phyloP scores from a whole-genome alignment of 2,113 vertebrate genomes.

The Microtus richardsoni region DNA sequence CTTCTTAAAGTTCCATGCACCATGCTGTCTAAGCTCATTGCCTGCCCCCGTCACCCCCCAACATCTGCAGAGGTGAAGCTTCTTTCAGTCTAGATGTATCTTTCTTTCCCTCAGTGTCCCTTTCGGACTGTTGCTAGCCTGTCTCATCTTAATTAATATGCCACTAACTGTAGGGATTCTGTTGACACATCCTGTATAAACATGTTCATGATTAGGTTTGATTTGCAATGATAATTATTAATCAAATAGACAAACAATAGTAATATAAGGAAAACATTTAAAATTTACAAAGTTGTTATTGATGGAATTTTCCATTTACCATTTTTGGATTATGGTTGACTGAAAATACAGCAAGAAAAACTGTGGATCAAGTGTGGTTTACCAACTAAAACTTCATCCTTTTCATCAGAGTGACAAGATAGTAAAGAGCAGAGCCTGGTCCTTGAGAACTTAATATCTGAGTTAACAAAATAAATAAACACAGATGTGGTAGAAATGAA shows the following conservation, averaged over 20 bases:
- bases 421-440: background rate
- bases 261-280: background rate
- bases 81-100: background rate
- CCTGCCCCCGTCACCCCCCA: background rate
- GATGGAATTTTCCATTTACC: background rate
- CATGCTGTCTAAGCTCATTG: background rate
- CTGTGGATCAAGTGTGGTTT: background rate
- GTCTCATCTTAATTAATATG: background rate
- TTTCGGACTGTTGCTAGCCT: background rate
- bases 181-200: background rate
- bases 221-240: background rate
- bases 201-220: background rate
- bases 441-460: background rate
- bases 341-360: background rate
- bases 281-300: background rate
- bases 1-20: background rate
- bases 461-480: background rate
- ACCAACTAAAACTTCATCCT: background rate
- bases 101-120: background rate
- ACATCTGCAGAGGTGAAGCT: background rate
- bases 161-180: background rate
- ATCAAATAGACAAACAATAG: background rate
- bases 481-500: background rate
- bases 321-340: background rate
- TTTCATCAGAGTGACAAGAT: background rate